Percentiles rank a stretch among this genome's conserved stretches.
Conservation (phyloP, 2,888 invertebrate species). For the Caenorhabditis sp. region DNA sequence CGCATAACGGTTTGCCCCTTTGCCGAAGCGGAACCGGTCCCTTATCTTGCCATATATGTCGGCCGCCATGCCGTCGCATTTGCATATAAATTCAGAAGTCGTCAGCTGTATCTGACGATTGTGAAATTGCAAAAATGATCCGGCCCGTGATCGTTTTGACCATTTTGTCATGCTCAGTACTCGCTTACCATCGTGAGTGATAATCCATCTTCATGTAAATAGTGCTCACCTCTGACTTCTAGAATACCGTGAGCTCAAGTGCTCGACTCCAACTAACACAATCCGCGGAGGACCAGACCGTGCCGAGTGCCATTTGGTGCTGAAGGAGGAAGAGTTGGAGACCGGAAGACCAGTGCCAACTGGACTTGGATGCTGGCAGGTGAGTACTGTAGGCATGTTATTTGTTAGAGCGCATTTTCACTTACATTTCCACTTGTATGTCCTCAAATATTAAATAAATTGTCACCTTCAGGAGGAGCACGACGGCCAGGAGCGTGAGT, state of each 20-base stretch:
- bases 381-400: slow-evolving; percentile 11
- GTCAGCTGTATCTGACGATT: neutral
- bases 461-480: slow-evolving; percentile 75
- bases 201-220: neutral
- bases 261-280: slow-evolving; percentile 79
- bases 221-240: slow-evolving; percentile 10
- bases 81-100: slow-evolving; percentile 48
- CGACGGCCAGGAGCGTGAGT: slow-evolving; percentile 80
- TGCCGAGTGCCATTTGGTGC: slow-evolving; percentile 77
- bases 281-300: slow-evolving; percentile 78
- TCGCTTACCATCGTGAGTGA: slow-evolving; percentile 60
- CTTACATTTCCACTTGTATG: too few relatives aligned
- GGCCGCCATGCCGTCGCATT: slow-evolving; percentile 36
- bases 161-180: slow-evolving; percentile 40
- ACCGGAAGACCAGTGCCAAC: slow-evolving; percentile 78
- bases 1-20: slow-evolving; percentile 23
- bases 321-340: slow-evolving; percentile 78
- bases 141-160: slow-evolving; percentile 28
- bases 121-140: slow-evolving; percentile 22
- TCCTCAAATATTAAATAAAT: too few relatives aligned
- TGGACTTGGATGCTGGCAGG: slow-evolving; percentile 80
- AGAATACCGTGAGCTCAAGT: slow-evolving; percentile 81
- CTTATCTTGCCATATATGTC: slow-evolving; percentile 55
- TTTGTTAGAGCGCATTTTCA: neutral
- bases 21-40: slow-evolving; percentile 35